Evolutionary conservation across 2,113 vertebrate genomes (phyloP), one percentile per base, ranked within the genome.

Genomic region (Chloroceryle aenea): DNA sequence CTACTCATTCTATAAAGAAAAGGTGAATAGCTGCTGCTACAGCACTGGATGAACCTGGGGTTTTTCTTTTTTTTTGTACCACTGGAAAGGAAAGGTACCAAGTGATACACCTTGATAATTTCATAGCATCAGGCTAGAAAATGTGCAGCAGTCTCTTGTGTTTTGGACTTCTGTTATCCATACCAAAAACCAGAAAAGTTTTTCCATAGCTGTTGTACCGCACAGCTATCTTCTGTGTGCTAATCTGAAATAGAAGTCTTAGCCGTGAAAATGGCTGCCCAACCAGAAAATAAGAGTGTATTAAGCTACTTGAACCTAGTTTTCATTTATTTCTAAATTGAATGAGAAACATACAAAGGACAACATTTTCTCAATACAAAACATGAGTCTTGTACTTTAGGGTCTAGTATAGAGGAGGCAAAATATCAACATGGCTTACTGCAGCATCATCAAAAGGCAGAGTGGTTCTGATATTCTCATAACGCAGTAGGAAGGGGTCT

Each of bases 401-500:
- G 61, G 52, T 64, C 53, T 67, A 80, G 92, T 74, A 90, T 80
- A 95, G 77, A 88, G 62, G 89, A 86, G 68, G 85, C 79, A 17
- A 86, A 91, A 83, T 32, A 34, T 72, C 81, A 85, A 11, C 40
- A 34, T 62, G 85, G 74, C 85, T 95, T 93, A 64, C 55, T 93
- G 92, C 58, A 75, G 30, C 43, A 25, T 88, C 67, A 53, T 94
- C 90, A 91, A 66, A 94, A 88, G 85, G 36, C 68, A 72, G 72
- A 79, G 66, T 89, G n/a, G 47, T 48, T 71, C 74, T 78, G 55
- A 14, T 66, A 95, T 71, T 81, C 53, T 87, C 78, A 36, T 1
- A 71, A 58, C 61, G 34, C 12, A 93, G 6, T 71, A 94, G 58
- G 77, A 93, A 90, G 85, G 52, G 58, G 59, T 92, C 88, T 97